phyloP scores from a whole-genome alignment of 1,140 invertebrate species.

The Sminthurinus signatus region DNA sequence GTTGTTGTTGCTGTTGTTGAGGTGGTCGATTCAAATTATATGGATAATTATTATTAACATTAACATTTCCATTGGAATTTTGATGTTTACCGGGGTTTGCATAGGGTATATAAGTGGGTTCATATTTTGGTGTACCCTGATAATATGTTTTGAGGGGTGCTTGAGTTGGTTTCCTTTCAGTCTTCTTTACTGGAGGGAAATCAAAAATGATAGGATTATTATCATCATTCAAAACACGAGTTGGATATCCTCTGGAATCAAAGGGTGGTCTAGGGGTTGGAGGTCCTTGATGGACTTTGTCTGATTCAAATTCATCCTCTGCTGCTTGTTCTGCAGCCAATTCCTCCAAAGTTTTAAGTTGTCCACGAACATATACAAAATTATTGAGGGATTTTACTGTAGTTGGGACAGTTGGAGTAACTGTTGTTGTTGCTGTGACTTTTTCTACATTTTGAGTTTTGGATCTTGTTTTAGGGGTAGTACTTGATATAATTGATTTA shows the following conservation, averaged over 20 bases:
- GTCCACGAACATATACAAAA: constrained; percentile 38
- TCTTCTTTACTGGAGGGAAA: constrained; percentile 31
- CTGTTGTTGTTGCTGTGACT: constrained; percentile 3
- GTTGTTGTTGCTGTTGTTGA: neutral
- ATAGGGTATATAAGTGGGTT: constrained; percentile 18
- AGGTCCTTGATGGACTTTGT: neutral
- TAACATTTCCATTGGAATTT: no score
- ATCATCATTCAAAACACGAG: constrained; percentile 25
- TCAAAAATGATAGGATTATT: constrained; percentile 8
- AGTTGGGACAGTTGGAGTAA: constrained; percentile 11
- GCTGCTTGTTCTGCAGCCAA: constrained; percentile 28
- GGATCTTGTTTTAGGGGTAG: neutral
- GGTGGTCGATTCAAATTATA: neutral
- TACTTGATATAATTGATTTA: neutral
- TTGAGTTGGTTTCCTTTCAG: constrained; percentile 17
- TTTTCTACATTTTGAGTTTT: neutral
- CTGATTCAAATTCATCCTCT: constrained; percentile 19
- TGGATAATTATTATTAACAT: no score
- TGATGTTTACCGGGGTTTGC: neutral
- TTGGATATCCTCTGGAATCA: constrained; percentile 37
- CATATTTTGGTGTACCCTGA: constrained; percentile 27
- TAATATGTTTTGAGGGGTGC: constrained; percentile 26
- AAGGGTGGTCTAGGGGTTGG: constrained; percentile 34
- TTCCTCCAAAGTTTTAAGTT: constrained; percentile 36
- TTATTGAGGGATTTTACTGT: constrained; percentile 22